Percentiles rank a stretch among this genome's conserved stretches.
Evolutionary conservation across 1,140 invertebrate species (phyloP).

Genomic region (Hyles euphorbiae): DNA sequence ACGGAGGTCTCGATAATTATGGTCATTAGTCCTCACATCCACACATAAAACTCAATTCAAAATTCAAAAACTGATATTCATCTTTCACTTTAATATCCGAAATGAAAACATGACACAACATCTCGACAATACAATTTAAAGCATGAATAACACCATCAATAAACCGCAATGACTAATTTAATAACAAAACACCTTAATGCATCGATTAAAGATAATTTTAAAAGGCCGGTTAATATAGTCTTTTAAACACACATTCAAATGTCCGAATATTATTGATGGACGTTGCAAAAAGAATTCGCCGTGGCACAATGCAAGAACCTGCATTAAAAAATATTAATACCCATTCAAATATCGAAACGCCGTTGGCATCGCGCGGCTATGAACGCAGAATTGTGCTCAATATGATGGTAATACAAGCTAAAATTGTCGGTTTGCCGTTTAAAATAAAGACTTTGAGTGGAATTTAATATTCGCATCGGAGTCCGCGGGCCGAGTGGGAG

Average conservation of each 20-base stretch:
- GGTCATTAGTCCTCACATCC: too few relatives aligned
- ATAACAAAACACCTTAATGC: slow-evolving; percentile 38
- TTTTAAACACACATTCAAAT: slow-evolving; percentile 60
- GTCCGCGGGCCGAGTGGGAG: slow-evolving; percentile 63
- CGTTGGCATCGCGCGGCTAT: slow-evolving; percentile 24
- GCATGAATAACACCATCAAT: slow-evolving; percentile 16
- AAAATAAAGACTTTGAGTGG: slow-evolving; percentile 70
- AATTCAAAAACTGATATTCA: too few relatives aligned
- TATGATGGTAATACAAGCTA: slow-evolving; percentile 47
- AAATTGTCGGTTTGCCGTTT: slow-evolving; percentile 44
- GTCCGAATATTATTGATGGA: slow-evolving; percentile 68
- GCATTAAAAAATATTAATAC: slow-evolving; percentile 72
- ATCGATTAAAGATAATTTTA: slow-evolving; percentile 47
- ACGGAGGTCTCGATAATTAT: too few relatives aligned
- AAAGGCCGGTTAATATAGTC: slow-evolving; percentile 41
- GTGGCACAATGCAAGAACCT: slow-evolving; percentile 59
- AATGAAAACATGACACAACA: not conserved
- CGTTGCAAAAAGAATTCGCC: slow-evolving; percentile 51
- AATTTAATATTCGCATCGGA: slow-evolving; percentile 72
- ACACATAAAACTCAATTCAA: too few relatives aligned
- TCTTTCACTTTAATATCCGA: too few relatives aligned
- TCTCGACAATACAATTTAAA: not conserved
- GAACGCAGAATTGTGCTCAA: slow-evolving; percentile 37
- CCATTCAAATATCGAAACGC: slow-evolving; percentile 51
- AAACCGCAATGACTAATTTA: slow-evolving; percentile 34